These are phyloP conservation scores for Xerus inauris DNA, from an alignment of 2,113 vertebrate genomes.

Conservation along the genomic window DNA sequence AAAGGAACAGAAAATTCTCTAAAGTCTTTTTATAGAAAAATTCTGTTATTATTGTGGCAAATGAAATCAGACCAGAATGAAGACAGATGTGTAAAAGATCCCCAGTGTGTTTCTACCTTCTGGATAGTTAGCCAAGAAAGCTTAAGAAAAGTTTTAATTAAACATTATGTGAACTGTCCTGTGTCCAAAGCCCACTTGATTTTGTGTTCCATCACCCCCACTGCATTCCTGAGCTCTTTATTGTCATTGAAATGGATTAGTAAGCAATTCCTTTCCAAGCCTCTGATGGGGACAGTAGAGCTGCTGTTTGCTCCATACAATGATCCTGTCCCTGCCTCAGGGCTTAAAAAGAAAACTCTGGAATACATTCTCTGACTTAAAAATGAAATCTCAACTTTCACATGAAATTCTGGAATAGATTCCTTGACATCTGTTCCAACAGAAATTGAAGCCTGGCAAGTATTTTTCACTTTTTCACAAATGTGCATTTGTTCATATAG, in stretches of 20 bases:
- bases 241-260: background rate
- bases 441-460: background rate
- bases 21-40: background rate
- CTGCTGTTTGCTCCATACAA: background rate
- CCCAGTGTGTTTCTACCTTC: conserved; percentile 75
- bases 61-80: conserved; percentile 31
- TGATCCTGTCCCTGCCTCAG: background rate
- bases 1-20: background rate
- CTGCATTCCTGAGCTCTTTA: background rate
- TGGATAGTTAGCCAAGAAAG: conserved; percentile 76
- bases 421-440: conserved; percentile 24
- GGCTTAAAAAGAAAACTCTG: conserved; percentile 5
- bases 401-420: background rate
- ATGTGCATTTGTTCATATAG: background rate
- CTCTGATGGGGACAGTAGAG: background rate
- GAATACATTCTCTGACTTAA: conserved; percentile 33
- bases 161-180: conserved; percentile 75
- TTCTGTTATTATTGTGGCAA: conserved; percentile 16
- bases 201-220: conserved; percentile 54
- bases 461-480: background rate
- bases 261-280: background rate
- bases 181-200: conserved; percentile 65
- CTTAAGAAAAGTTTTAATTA: conserved; percentile 83
- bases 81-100: conserved; percentile 56
- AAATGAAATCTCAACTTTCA: conserved; percentile 33